These are phyloP conservation scores for Nymphicus hollandicus DNA, from an alignment of 2,113 vertebrate species.

Conservation along the genomic window DNA sequence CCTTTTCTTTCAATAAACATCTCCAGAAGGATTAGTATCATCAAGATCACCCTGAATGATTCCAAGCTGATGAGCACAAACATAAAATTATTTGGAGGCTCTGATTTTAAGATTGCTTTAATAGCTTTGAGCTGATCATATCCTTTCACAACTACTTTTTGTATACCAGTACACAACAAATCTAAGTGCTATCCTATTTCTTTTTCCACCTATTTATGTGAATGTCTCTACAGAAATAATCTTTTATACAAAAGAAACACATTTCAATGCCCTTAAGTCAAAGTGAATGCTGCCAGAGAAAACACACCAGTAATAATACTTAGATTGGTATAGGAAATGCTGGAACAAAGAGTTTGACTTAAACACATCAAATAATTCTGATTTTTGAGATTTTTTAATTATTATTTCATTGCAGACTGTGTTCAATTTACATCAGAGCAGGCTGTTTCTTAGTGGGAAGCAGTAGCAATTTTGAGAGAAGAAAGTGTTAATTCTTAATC, in stretches of 20 bases:
- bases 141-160: neutral
- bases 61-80: neutral
- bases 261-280: neutral
- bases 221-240: neutral
- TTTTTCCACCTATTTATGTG: neutral
- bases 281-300: neutral
- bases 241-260: neutral
- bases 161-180: neutral
- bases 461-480: neutral
- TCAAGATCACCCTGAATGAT: neutral
- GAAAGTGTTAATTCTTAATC: neutral
- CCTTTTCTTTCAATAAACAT: neutral
- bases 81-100: neutral
- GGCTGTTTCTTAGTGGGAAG: neutral
- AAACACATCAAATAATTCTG: neutral
- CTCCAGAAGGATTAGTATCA: neutral
- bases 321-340: neutral
- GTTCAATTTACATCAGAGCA: neutral
- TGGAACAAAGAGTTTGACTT: neutral
- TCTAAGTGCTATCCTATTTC: neutral
- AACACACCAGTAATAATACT: neutral
- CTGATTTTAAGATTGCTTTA: constrained; percentile 1
- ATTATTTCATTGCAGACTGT: neutral
- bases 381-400: neutral
- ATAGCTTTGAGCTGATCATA: neutral